A percentile compares a stretch with the other conserved stretches of the same genome.
Conservation (phyloP, 1,140 invertebrate species). For the Drosophila kepulauana region DNA sequence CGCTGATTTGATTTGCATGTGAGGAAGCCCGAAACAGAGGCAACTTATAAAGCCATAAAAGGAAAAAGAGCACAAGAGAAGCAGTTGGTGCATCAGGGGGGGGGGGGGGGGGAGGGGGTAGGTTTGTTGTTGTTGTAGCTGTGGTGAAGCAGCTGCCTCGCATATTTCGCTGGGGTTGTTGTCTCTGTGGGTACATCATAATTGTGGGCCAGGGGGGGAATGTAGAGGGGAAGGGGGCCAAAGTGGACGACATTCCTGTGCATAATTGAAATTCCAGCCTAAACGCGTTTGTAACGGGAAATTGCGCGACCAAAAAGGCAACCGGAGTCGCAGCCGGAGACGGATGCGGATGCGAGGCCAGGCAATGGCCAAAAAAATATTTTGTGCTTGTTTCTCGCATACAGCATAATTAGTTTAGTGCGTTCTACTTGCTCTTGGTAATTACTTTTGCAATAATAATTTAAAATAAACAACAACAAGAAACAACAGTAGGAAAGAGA, state of each 20-base stretch:
- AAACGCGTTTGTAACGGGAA: slow-evolving; percentile 81
- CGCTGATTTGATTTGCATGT: slow-evolving; percentile 51
- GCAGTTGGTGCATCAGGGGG: background rate
- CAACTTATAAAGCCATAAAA: slow-evolving; percentile 46
- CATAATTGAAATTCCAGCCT: slow-evolving; percentile 83
- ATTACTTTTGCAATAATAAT: slow-evolving; percentile 40
- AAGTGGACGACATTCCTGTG: slow-evolving; percentile 64
- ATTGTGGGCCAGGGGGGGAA: slow-evolving; percentile 49
- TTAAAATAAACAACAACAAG: slow-evolving; percentile 31
- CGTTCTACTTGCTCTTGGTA: slow-evolving; percentile 16
- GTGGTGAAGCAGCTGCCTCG: slow-evolving; percentile 39
- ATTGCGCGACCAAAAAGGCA: slow-evolving; percentile 72
- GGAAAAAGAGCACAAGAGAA: background rate
- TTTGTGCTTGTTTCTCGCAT: slow-evolving; percentile 26
- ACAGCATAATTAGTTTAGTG: slow-evolving; percentile 28
- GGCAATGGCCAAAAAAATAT: slow-evolving; percentile 38
- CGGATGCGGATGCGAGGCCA: slow-evolving; percentile 60
- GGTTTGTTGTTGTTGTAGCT: background rate
- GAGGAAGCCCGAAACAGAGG: slow-evolving; percentile 27
- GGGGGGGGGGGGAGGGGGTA: slow-evolving; percentile 8
- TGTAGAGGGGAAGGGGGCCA: background rate
- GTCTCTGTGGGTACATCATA: slow-evolving; percentile 64
- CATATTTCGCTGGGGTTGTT: slow-evolving; percentile 66
- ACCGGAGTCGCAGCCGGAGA: slow-evolving; percentile 55
- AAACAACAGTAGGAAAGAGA: background rate